Conservation (phyloP, 2,888 invertebrate species). For the Molorchus minor region DNA sequence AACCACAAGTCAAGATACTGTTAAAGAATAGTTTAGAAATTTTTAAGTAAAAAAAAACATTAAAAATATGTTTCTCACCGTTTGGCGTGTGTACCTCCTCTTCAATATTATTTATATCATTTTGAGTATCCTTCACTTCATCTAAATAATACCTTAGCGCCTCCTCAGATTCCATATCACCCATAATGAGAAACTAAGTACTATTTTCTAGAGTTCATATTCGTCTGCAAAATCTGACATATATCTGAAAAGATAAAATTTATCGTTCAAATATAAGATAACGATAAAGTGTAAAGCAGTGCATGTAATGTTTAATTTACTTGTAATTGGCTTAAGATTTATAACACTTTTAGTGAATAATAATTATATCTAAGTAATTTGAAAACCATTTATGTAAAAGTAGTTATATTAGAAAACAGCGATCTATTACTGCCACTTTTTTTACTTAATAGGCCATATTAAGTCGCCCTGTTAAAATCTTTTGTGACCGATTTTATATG, state of each 20-base stretch:
- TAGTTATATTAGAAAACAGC: no score
- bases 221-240: slow-evolving; percentile 4
- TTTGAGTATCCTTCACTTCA: slow-evolving; percentile 57
- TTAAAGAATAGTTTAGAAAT: not conserved
- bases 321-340: not conserved
- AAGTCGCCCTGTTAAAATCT: no score
- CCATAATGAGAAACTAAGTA: slow-evolving; percentile 10
- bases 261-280: slow-evolving; percentile 17
- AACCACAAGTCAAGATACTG: not conserved
- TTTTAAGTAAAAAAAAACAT: not conserved
- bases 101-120: slow-evolving; percentile 50
- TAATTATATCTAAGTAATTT: no score
- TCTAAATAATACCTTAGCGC: slow-evolving; percentile 55
- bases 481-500: no score
- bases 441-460: no score
- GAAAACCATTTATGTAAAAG: no score
- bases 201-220: slow-evolving; percentile 37
- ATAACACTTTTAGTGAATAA: no score
- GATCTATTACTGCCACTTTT: no score
- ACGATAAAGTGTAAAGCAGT: slow-evolving; percentile 7
- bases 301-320: slow-evolving; percentile 15
- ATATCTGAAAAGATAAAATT: slow-evolving; percentile 33
- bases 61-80: slow-evolving; percentile 48
- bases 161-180: slow-evolving; percentile 52
- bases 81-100: slow-evolving; percentile 54